Evolutionary conservation across 1,140 invertebrate genomes (phyloP), one percentile per base, ranked within the genome.

Genomic region (Leptoteleia sp.): DNA sequence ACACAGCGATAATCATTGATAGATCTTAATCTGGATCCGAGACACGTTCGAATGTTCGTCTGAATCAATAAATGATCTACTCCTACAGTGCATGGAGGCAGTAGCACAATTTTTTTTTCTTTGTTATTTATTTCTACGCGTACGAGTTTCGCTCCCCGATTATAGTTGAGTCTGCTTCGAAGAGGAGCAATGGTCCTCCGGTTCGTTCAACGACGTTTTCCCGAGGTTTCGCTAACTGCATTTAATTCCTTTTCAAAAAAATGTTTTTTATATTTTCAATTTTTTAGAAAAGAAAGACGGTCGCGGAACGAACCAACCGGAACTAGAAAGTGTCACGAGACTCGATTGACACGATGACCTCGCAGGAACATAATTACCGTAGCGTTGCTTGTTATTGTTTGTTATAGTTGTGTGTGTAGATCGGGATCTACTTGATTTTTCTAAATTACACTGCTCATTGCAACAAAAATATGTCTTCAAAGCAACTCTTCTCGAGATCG

Each of bases 31-130:
- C 42, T 55, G 42, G 31, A 68, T 76, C 64, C 45, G 48, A 76
- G 73, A 70, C 57, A 61, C 43, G 47, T 35, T 59, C 25, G 42
- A 70, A 67, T 71, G 64, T 68, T 73, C 16, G 42, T 17, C 22
- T 37, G 64, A 64, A 81, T 81, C 71, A 61, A 79, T 76, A 79
- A n/a, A 80, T 76, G 48, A 77, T 76, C 72, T 75, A 77, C 79
- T 73, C 29, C 79, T 81, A 83, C 71, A 67, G 78, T 81, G 79
- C 79, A 59, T 75, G 81, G 73, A 84, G 84, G 83, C 83, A 84
- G 82, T 84, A 83, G 83, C 79, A 80, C 73, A 81, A 76, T 83
- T 82, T 59, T 72, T 68, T n/a, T n/a, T n/a, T n/a, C n/a, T n/a
- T n/a, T n/a, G n/a, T 55, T 68, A 70, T 47, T 80, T 76, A 67